phyloP scores from a whole-genome alignment of 1,140 invertebrate species.

The Pseudomyrmex flavicornis region DNA sequence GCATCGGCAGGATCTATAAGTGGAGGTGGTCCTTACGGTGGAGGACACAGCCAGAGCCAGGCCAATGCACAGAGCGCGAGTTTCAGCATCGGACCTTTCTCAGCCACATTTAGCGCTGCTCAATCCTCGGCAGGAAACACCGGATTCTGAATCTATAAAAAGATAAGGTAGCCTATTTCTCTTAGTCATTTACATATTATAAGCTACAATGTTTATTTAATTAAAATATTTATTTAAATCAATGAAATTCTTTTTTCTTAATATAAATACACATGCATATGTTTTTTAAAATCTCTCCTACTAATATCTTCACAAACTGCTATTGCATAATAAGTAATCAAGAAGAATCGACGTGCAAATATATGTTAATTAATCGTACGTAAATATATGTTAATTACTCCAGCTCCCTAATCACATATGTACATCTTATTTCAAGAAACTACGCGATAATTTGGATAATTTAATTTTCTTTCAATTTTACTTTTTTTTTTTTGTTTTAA shows the following conservation, averaged over 20 bases:
- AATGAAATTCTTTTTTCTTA: neutral
- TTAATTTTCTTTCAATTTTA: neutral
- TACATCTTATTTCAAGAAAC: neutral
- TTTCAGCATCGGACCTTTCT: constrained; percentile 76
- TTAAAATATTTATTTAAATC: neutral
- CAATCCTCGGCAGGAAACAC: constrained; percentile 50
- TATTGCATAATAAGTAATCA: neutral
- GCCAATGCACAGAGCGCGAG: constrained; percentile 75
- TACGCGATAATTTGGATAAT: neutral
- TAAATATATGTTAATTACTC: neutral
- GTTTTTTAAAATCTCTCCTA: neutral
- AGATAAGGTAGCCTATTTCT: constrained; percentile 4
- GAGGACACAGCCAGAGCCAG: constrained; percentile 63
- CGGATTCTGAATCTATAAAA: constrained; percentile 6
- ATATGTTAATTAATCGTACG: too few relatives aligned
- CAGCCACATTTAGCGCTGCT: constrained; percentile 74
- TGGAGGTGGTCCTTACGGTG: constrained; percentile 48
- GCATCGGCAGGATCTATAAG: constrained; percentile 74
- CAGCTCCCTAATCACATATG: neutral
- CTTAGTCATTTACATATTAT: neutral
- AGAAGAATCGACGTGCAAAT: too few relatives aligned
- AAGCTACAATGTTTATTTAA: neutral
- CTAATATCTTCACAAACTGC: too few relatives aligned
- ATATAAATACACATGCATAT: neutral
- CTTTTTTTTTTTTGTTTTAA: neutral